phyloP scores from a whole-genome alignment of 2,888 invertebrate species.

The Beris chalybata region DNA sequence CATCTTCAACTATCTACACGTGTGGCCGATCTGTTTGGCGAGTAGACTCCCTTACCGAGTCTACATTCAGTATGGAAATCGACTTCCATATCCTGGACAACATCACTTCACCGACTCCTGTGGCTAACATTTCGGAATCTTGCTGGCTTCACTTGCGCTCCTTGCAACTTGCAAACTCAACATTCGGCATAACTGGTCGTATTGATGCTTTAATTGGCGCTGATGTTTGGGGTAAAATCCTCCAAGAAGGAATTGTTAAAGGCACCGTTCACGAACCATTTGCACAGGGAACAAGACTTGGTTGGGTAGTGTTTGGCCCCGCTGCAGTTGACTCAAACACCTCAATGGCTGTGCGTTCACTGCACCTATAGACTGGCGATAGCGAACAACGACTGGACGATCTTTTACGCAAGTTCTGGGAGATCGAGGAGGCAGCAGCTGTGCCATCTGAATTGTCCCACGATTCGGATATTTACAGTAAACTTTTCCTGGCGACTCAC shows the following conservation, averaged over 20 bases:
- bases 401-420: background rate
- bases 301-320: background rate
- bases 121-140: too few species aligned
- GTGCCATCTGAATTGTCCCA: background rate
- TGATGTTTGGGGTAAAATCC: background rate
- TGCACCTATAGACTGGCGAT: background rate
- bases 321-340: background rate
- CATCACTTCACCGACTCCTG: too few species aligned
- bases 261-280: too few species aligned
- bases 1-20: background rate
- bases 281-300: too few species aligned
- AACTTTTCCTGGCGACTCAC: background rate
- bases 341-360: background rate
- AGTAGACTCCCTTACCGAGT: too few species aligned
- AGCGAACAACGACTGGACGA: background rate
- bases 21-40: background rate
- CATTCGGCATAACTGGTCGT: background rate
- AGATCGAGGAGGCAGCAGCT: background rate
- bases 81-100: too few species aligned
- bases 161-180: background rate
- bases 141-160: background rate
- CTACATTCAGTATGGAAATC: too few species aligned
- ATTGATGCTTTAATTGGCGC: background rate
- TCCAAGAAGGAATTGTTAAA: too few species aligned
- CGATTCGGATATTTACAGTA: background rate